Conservation (phyloP, 2,888 invertebrate species). For the Xestia xanthographa region DNA sequence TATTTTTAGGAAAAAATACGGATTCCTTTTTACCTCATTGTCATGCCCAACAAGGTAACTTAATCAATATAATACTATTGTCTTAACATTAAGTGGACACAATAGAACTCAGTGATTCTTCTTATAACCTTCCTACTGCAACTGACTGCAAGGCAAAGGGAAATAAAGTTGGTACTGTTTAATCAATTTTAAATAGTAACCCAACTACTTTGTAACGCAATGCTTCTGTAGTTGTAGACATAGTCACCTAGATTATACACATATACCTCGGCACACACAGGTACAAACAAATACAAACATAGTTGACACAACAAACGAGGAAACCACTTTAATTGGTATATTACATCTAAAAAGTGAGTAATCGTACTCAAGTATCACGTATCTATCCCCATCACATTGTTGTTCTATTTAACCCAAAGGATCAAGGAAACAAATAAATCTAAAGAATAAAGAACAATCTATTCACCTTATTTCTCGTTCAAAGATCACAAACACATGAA, state of each 20-base stretch:
- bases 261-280: neutral
- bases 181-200: neutral
- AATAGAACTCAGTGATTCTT: neutral
- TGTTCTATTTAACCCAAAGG: neutral
- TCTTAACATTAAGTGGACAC: neutral
- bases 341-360: neutral
- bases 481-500: constrained; percentile 51
- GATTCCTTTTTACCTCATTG: no score
- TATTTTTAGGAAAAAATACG: no score
- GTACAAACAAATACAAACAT: neutral
- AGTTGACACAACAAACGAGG: neutral
- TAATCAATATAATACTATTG: neutral
- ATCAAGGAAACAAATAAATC: neutral
- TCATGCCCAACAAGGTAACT: neutral
- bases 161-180: neutral
- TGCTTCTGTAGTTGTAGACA: neutral
- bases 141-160: no score
- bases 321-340: neutral
- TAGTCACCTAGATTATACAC: neutral
- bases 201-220: neutral
- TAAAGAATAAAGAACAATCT: neutral
- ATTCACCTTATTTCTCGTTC: constrained; percentile 38
- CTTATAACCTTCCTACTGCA: neutral
- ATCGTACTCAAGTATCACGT: neutral
- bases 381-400: neutral